Evolutionary conservation across 2,797 vertebrate genomes (phyloP).

Genomic region (Leucoraja ocellata): DNA sequence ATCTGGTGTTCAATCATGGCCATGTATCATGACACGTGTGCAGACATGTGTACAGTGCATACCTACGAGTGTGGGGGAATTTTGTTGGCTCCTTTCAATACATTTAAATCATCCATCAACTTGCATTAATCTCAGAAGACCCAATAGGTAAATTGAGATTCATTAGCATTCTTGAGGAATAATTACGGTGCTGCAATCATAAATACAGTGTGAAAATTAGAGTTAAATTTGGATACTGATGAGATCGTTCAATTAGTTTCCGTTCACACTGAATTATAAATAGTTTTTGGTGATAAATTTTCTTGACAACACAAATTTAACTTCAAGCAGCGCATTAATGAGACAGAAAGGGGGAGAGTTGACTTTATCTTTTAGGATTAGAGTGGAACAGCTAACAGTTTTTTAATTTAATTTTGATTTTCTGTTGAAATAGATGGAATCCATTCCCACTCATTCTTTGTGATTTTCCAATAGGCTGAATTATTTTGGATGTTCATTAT

Average conservation of each 20-base stretch:
- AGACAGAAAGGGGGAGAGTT: background rate
- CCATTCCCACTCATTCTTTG: too few relatives aligned
- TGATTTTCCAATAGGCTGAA: background rate
- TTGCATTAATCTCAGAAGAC: background rate
- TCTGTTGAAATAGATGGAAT: background rate
- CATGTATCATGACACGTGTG: background rate
- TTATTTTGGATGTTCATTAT: background rate
- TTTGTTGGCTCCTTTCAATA: background rate
- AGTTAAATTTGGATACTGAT: background rate
- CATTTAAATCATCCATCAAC: background rate
- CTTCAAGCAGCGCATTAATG: background rate
- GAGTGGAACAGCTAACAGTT: background rate
- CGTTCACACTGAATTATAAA: slow-evolving; percentile 3
- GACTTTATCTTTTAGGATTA: background rate
- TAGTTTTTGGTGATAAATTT: background rate
- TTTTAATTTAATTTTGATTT: background rate
- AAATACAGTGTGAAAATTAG: background rate
- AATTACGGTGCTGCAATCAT: background rate
- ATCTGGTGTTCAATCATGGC: background rate
- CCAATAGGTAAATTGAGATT: background rate
- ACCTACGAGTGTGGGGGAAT: too few relatives aligned
- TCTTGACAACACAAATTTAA: background rate
- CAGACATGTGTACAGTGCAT: background rate
- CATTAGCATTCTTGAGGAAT: background rate
- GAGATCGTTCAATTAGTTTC: background rate